These are phyloP conservation scores for Prochilodus magdalenae DNA, from an alignment of 2,113 vertebrate species.

Conservation along the genomic window DNA sequence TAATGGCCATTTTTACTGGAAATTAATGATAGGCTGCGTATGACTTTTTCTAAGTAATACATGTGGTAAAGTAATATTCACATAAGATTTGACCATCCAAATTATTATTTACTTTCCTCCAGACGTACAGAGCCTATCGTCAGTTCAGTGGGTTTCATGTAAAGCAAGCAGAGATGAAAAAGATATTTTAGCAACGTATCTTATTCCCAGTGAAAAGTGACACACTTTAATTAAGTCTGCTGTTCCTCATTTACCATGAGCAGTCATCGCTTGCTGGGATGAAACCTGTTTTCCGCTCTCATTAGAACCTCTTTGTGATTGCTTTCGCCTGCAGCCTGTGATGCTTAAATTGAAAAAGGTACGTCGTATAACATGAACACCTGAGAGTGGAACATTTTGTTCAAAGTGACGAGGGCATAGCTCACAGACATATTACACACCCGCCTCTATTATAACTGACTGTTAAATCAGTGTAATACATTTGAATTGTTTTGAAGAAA, in stretches of 20 bases:
- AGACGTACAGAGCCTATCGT: background rate
- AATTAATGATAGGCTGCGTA: no score
- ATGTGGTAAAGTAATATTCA: background rate
- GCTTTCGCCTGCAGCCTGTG: constrained; percentile 18
- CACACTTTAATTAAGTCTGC: constrained; percentile 22
- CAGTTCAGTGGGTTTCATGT: background rate
- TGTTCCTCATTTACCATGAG: constrained; percentile 17
- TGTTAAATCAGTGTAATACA: no score
- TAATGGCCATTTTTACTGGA: no score
- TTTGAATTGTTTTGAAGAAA: no score
- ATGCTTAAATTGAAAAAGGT: constrained; percentile 27
- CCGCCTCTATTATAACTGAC: background rate
- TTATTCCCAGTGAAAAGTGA: constrained; percentile 5
- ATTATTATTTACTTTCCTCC: background rate
- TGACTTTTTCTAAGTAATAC: no score
- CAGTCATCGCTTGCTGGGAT: constrained; percentile 26
- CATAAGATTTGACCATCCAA: background rate
- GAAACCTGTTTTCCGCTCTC: constrained; percentile 21
- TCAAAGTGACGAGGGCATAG: background rate
- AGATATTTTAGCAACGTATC: background rate
- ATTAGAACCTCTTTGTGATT: constrained; percentile 27
- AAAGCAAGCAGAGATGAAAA: background rate
- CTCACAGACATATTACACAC: background rate
- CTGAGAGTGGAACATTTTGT: background rate
- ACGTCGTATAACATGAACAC: constrained; percentile 16